Evolutionary conservation across 1,140 invertebrate species (phyloP).

Genomic region (Macrostomum lignano): DNA sequence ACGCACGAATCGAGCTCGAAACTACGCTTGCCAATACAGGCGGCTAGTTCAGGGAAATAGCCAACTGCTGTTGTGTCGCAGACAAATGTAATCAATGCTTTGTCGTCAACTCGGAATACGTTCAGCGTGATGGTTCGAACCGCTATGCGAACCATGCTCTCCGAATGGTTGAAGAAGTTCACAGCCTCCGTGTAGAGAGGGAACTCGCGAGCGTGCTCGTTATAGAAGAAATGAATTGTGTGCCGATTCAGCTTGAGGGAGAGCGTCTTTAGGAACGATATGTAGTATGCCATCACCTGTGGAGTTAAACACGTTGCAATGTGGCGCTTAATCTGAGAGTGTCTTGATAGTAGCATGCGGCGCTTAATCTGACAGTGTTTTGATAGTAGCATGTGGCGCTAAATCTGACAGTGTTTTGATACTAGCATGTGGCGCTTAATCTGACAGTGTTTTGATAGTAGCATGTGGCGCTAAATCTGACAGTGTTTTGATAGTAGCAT

Average conservation of each 20-base stretch:
- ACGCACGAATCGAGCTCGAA: too few relatives aligned
- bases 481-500: too few relatives aligned
- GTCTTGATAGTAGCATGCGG: neutral
- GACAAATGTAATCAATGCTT: slow-evolving; percentile 77
- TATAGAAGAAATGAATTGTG: slow-evolving; percentile 98
- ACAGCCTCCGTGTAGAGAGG: slow-evolving; percentile 93
- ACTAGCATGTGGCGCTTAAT: too few relatives aligned
- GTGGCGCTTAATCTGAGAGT: neutral
- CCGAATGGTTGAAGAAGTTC: slow-evolving; percentile 91
- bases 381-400: neutral
- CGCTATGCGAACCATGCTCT: slow-evolving; percentile 93
- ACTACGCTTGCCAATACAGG: too few relatives aligned
- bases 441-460: too few relatives aligned
- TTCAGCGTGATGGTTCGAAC: slow-evolving; percentile 84
- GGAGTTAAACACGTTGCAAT: slow-evolving; percentile 7
- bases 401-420: too few relatives aligned
- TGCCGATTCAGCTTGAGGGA: slow-evolving; percentile 91
- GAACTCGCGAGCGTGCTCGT: slow-evolving; percentile 96
- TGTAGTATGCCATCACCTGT: slow-evolving; percentile 90
- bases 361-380: neutral
- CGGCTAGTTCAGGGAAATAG: too few relatives aligned
- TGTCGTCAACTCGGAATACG: slow-evolving; percentile 79
- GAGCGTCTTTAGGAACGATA: slow-evolving; percentile 91
- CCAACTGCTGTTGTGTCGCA: slow-evolving; percentile 87
- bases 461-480: too few relatives aligned